These are phyloP conservation scores for Parus major DNA, from an alignment of 2,113 vertebrate species.

Conservation along the genomic window DNA sequence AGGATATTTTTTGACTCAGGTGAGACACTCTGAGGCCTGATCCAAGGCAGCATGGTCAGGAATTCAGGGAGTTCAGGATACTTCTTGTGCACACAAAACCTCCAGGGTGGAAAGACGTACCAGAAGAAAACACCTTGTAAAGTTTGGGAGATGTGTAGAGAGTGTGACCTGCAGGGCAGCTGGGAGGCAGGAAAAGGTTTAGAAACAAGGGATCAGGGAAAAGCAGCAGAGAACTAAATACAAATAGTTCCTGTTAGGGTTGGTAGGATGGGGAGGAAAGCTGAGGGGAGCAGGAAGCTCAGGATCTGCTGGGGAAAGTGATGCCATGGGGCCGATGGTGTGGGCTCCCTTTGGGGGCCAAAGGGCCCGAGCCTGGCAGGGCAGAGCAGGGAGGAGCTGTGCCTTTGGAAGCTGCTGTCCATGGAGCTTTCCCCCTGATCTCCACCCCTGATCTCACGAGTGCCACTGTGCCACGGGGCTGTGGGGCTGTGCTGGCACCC, in stretches of 20 bases:
- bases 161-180: background rate
- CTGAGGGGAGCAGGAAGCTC: background rate
- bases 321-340: rapidly evolving
- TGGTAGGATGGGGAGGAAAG: background rate
- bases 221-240: background rate
- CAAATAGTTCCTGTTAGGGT: background rate
- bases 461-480: rapidly evolving
- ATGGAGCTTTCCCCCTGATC: rapidly evolving
- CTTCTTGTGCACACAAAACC: background rate
- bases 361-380: background rate
- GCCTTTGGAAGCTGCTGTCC: background rate
- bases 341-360: rapidly evolving
- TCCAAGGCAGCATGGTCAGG: background rate
- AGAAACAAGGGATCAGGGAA: background rate
- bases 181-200: background rate
- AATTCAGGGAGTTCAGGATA: background rate
- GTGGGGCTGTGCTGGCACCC: background rate
- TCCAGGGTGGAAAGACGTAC: background rate
- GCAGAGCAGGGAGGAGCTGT: background rate
- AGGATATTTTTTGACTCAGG: background rate
- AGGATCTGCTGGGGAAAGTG: rapidly evolving
- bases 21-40: background rate
- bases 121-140: background rate
- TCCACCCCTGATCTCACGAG: background rate
- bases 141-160: background rate